These are phyloP conservation scores for Sebastes nivosus DNA, from an alignment of 2,797 vertebrate genomes.

Conservation along the genomic window DNA sequence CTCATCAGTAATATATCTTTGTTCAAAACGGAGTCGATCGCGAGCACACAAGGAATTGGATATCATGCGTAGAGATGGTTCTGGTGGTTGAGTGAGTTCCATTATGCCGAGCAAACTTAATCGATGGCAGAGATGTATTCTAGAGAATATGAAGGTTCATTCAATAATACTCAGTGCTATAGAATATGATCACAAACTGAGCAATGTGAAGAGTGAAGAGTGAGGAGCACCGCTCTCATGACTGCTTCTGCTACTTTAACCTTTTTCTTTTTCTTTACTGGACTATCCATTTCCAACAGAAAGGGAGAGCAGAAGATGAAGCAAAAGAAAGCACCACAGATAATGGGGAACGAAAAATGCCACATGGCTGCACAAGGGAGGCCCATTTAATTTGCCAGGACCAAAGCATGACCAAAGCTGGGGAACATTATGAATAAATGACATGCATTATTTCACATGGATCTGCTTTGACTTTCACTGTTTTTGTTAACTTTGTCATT, in stretches of 20 bases:
- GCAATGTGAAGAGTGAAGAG: constrained; percentile 12
- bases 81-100: constrained; percentile 25
- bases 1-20: constrained; percentile 3
- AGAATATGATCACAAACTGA: constrained; percentile 25
- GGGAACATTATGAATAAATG: constrained; percentile 76
- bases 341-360: constrained; percentile 27
- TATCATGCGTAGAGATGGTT: neutral
- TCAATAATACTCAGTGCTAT: constrained; percentile 24
- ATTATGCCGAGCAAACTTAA: constrained; percentile 31
- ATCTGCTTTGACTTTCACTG: constrained; percentile 57
- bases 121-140: constrained; percentile 14
- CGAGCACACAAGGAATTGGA: neutral
- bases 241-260: constrained; percentile 21
- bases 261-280: constrained; percentile 16
- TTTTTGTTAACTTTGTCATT: constrained; percentile 62
- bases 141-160: constrained; percentile 31
- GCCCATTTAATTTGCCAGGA: constrained; percentile 63
- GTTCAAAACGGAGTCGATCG: constrained; percentile 4
- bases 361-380: constrained; percentile 50
- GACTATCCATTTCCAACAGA: constrained; percentile 48
- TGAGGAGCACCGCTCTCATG: neutral
- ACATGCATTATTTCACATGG: constrained; percentile 74
- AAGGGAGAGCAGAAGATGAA: constrained; percentile 24
- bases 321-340: constrained; percentile 33
- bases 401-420: constrained; percentile 68